A percentile compares a stretch with the other conserved stretches of the same genome.
These are phyloP conservation scores for Zeugodacus cucurbitae DNA, from an alignment of 1,140 invertebrate species.

Conservation along the genomic window DNA sequence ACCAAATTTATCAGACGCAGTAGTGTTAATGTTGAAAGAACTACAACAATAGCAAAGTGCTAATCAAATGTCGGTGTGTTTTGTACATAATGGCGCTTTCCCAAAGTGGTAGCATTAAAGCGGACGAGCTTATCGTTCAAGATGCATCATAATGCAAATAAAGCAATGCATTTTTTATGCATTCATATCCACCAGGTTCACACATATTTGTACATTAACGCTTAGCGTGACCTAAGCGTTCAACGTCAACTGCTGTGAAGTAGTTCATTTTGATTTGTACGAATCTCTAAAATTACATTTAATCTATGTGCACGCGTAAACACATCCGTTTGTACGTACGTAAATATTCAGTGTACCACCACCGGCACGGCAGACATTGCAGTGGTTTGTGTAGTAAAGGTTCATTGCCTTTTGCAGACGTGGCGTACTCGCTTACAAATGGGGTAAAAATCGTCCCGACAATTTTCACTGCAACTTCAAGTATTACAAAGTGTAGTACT, in stretches of 20 bases:
- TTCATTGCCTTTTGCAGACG: constrained; percentile 15
- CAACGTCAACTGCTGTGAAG: not conserved
- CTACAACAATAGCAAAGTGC: not conserved
- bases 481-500: not conserved
- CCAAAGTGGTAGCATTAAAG: no score
- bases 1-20: not conserved
- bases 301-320: not conserved
- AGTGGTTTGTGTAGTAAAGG: not conserved
- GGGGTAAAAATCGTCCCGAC: not conserved
- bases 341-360: not conserved
- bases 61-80: not conserved
- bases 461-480: not conserved
- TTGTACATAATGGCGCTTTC: no score
- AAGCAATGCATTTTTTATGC: no score
- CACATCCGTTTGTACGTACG: not conserved
- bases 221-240: not conserved
- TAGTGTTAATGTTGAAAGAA: not conserved
- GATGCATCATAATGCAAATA: no score
- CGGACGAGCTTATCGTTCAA: no score
- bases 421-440: not conserved
- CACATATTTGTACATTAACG: no score
- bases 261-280: constrained; percentile 1
- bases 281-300: constrained; percentile 27
- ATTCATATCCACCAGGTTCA: no score
- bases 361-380: not conserved